phyloP scores from a whole-genome alignment of 2,888 invertebrate species.

The Hofmannophila pseudospretella region DNA sequence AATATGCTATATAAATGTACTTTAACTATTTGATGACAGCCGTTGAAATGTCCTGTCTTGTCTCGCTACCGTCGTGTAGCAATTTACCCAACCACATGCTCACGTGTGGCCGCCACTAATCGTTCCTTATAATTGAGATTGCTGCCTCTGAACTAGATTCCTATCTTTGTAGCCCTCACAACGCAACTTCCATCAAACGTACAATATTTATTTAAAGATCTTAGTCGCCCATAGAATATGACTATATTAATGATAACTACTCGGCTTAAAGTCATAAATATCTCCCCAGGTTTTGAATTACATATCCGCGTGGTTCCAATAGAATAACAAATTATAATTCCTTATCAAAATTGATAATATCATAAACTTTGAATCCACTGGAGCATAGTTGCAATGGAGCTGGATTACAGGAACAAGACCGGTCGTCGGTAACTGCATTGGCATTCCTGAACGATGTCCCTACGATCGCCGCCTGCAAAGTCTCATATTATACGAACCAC shows the following conservation, averaged over 20 bases:
- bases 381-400: conserved; percentile 14
- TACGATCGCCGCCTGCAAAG: conserved; percentile 18
- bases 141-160: conserved; percentile 13
- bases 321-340: neutral
- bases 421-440: conserved; percentile 19
- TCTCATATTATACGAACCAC: conserved; percentile 13
- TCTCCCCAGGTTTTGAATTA: neutral
- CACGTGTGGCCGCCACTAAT: conserved; percentile 29
- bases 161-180: neutral
- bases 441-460: conserved; percentile 21
- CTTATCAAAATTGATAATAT: conserved; percentile 15
- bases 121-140: conserved; percentile 23
- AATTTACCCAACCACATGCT: conserved; percentile 30
- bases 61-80: conserved; percentile 22
- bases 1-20: no score
- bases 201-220: neutral
- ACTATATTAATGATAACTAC: no score
- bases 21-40: conserved; percentile 29
- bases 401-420: conserved; percentile 20
- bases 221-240: neutral
- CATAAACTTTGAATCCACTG: conserved; percentile 14
- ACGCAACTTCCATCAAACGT: no score
- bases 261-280: neutral
- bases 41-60: conserved; percentile 30
- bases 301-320: neutral